A percentile compares a stretch with the other conserved stretches of the same genome.
phyloP scores from a whole-genome alignment of 2,797 vertebrate genomes.

The Triplophysa bombifrons region DNA sequence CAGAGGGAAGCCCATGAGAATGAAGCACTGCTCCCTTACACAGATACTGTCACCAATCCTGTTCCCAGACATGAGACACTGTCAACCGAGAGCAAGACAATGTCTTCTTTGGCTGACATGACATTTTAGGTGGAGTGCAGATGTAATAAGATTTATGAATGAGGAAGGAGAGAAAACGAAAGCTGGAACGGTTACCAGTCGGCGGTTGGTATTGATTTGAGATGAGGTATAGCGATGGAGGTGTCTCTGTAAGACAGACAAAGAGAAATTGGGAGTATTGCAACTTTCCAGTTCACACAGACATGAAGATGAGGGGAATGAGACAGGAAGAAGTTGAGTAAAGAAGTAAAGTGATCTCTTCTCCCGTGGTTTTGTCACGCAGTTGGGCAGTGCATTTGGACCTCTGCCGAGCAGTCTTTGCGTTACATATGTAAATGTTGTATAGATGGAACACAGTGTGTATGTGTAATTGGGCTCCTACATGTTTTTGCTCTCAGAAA shows the following conservation, averaged over 20 bases:
- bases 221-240: neutral
- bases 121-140: conserved; percentile 62
- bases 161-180: neutral
- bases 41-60: conserved; percentile 41
- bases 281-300: conserved; percentile 8
- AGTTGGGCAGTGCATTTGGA: neutral
- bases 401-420: neutral
- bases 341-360: neutral
- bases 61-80: conserved; percentile 22
- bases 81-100: conserved; percentile 40
- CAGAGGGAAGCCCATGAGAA: conserved; percentile 46
- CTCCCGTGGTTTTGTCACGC: neutral
- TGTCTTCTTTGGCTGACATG: conserved; percentile 60
- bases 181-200: conserved; percentile 10
- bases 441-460: conserved; percentile 37
- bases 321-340: neutral
- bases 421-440: conserved; percentile 52
- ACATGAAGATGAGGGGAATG: neutral
- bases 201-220: conserved; percentile 28
- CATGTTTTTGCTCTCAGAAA: conserved; percentile 74
- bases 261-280: neutral
- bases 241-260: neutral
- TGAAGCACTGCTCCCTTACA: neutral
- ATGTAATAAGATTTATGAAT: conserved; percentile 21
- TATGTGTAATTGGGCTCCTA: conserved; percentile 56